phyloP scores from a whole-genome alignment of 2,797 vertebrate species.

The Acropternis orthonyx region DNA sequence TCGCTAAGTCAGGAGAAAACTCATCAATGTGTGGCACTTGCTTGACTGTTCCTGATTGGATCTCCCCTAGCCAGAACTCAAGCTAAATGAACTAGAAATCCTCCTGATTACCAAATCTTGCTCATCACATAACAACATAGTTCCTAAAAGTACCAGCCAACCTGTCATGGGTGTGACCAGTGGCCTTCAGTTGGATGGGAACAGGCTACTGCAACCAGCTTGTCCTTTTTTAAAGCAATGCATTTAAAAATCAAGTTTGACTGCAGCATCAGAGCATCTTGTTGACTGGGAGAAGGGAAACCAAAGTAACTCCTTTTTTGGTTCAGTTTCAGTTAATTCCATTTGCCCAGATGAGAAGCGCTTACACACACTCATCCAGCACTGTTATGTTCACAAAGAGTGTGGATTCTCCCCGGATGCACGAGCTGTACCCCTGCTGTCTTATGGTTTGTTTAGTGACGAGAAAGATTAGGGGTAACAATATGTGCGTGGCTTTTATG shows the following conservation, averaged over 20 bases:
- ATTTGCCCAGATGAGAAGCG: not conserved
- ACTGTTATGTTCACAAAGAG: too few species aligned
- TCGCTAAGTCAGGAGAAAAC: not conserved
- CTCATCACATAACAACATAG: not conserved
- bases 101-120: not conserved
- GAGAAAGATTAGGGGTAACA: not conserved
- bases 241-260: not conserved
- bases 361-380: not conserved
- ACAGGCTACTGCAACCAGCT: not conserved
- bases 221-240: not conserved
- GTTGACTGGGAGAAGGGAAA: not conserved
- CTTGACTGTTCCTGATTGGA: not conserved
- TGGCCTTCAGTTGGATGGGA: not conserved
- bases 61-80: not conserved
- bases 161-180: not conserved
- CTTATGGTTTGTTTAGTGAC: not conserved
- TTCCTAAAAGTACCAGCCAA: not conserved
- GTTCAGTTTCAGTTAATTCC: not conserved
- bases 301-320: not conserved
- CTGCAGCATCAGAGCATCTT: not conserved
- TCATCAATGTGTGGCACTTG: not conserved
- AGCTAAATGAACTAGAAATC: not conserved
- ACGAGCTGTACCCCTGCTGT: not conserved
- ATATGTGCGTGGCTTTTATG: not conserved
- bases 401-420: rapidly evolving